phyloP scores from a whole-genome alignment of 2,113 vertebrate species.

The Philantomba maxwellii region DNA sequence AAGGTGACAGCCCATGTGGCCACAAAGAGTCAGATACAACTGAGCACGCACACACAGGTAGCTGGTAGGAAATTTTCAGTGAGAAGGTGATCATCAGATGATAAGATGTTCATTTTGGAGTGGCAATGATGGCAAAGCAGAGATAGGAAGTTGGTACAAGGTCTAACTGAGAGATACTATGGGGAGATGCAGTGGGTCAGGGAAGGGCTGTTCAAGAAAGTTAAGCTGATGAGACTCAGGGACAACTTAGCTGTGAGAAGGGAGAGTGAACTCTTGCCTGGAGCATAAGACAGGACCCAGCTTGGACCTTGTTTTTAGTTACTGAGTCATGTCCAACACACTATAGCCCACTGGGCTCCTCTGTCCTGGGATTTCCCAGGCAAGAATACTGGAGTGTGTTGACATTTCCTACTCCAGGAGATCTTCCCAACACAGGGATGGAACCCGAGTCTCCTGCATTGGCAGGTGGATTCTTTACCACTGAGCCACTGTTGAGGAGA shows the following conservation, averaged over 20 bases:
- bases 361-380: neutral
- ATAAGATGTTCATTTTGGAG: neutral
- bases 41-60: neutral
- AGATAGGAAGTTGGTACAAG: neutral
- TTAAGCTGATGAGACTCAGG: neutral
- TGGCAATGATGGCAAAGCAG: neutral
- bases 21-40: neutral
- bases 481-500: neutral
- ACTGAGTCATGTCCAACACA: neutral
- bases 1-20: neutral
- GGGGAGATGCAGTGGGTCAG: neutral
- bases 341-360: neutral
- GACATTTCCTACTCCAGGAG: neutral
- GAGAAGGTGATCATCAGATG: neutral
- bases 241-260: neutral
- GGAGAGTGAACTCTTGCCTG: neutral
- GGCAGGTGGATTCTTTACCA: neutral
- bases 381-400: neutral
- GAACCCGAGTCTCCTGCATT: neutral
- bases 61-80: neutral
- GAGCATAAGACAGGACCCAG: neutral
- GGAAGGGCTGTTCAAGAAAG: neutral
- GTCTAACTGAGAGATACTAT: neutral
- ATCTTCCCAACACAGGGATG: neutral
- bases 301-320: neutral